Conservation (phyloP, 2,113 vertebrate species). For the Jacana jacana region DNA sequence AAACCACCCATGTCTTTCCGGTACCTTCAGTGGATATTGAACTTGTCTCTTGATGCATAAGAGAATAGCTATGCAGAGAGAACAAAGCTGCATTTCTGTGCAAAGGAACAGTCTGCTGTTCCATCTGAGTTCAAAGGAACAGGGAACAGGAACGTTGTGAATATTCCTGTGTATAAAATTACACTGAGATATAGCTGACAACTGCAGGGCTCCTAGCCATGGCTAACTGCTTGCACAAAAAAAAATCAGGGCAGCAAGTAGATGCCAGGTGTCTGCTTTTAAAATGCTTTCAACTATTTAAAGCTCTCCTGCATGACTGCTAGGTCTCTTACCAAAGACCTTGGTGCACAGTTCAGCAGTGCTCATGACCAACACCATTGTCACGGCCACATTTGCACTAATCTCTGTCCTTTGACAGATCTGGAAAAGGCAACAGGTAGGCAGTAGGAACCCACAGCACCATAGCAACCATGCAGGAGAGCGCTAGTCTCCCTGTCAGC, state of each 20-base stretch:
- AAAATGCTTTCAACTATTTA: not conserved
- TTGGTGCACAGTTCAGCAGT: not conserved
- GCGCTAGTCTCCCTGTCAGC: not conserved
- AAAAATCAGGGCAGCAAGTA: not conserved
- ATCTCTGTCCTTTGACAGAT: not conserved
- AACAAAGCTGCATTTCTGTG: not conserved
- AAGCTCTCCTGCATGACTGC: not conserved
- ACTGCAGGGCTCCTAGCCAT: not conserved
- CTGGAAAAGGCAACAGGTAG: not conserved
- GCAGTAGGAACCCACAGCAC: not conserved
- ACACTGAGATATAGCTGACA: not conserved
- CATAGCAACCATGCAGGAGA: not conserved
- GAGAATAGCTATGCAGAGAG: not conserved
- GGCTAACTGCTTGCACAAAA: not conserved
- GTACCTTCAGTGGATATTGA: not conserved
- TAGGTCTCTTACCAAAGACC: not conserved
- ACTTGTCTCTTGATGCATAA: not conserved
- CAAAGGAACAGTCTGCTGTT: not conserved
- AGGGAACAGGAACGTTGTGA: not conserved
- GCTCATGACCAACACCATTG: not conserved
- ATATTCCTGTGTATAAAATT: not conserved
- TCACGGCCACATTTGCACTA: not conserved
- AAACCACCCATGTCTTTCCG: not conserved
- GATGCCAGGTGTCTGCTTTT: not conserved
- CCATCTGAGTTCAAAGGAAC: not conserved